Conservation (phyloP, 2,797 vertebrate species). For the Trematomus bernacchii region DNA sequence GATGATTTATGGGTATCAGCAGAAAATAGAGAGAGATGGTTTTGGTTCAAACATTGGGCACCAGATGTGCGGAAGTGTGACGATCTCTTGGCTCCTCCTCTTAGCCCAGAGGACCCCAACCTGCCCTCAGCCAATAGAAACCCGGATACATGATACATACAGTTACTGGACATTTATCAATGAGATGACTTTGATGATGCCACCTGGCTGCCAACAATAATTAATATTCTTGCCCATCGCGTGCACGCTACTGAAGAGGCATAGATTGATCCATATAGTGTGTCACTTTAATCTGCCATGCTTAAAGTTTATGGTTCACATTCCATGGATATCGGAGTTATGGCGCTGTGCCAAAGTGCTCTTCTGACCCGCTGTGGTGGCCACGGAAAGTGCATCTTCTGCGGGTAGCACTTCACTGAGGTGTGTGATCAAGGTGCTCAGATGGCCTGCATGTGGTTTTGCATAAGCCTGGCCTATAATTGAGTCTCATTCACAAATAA, state of each 20-base stretch:
- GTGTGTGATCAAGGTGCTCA: conserved; percentile 1
- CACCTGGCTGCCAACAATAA: neutral
- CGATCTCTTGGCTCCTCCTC: conserved; percentile 62
- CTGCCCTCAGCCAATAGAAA: conserved; percentile 36
- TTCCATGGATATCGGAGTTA: conserved; percentile 4
- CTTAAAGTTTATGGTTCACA: conserved; percentile 17
- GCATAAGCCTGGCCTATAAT: neutral
- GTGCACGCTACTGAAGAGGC: too few relatives aligned
- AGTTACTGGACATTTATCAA: neutral
- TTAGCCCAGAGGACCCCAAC: conserved; percentile 24
- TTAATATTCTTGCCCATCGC: neutral
- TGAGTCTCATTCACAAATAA: neutral
- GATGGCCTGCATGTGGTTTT: neutral
- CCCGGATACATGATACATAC: neutral
- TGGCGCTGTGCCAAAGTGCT: conserved; percentile 67
- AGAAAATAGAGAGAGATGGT: conserved; percentile 4
- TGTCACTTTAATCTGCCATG: neutral
- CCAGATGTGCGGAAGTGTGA: conserved; percentile 81
- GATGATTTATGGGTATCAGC: conserved; percentile 26
- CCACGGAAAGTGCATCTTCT: conserved; percentile 66
- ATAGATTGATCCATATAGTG: neutral
- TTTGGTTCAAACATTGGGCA: conserved; percentile 60
- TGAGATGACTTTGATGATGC: neutral
- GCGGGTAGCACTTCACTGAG: neutral
- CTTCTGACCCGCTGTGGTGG: conserved; percentile 77